Evolutionary conservation across 2,113 vertebrate species (phyloP).

Genomic region (Corvus cornix): DNA sequence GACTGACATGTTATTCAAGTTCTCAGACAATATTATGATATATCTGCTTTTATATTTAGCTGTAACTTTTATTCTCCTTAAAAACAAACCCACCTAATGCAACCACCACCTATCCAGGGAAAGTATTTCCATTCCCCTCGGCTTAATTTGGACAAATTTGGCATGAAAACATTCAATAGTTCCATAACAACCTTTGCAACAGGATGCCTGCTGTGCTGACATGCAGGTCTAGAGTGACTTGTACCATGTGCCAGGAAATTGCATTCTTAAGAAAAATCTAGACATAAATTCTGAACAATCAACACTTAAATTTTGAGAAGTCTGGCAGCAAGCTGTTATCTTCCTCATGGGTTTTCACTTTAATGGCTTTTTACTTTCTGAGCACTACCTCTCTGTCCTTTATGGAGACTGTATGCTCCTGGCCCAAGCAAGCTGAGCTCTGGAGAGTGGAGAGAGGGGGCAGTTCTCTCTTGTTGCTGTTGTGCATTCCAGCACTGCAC

Average conservation of each 20-base stretch:
- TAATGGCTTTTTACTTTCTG: constrained; percentile 33
- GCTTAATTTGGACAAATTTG: constrained; percentile 72
- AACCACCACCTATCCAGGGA: constrained; percentile 45
- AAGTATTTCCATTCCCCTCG: constrained; percentile 61
- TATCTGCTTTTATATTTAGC: constrained; percentile 77
- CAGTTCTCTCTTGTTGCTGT: not conserved
- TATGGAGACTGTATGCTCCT: not conserved
- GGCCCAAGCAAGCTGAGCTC: not conserved
- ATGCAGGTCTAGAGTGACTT: constrained; percentile 57
- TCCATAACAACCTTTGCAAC: constrained; percentile 74
- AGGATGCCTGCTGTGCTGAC: constrained; percentile 72
- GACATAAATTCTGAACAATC: constrained; percentile 68
- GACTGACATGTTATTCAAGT: constrained; percentile 73
- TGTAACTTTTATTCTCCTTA: constrained; percentile 67
- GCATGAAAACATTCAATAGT: constrained; percentile 63
- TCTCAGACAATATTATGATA: constrained; percentile 70
- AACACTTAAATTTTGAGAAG: constrained; percentile 62
- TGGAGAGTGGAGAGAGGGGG: not conserved
- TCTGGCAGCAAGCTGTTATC: constrained; percentile 65
- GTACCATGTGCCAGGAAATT: constrained; percentile 71
- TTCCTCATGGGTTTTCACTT: constrained; percentile 43
- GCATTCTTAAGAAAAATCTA: constrained; percentile 72
- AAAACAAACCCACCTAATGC: constrained; percentile 73
- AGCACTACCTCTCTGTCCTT: not conserved
- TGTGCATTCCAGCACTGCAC: not conserved